Evolutionary conservation across 1,140 invertebrate species (phyloP).

Genomic region (Diabrotica virgifera): DNA sequence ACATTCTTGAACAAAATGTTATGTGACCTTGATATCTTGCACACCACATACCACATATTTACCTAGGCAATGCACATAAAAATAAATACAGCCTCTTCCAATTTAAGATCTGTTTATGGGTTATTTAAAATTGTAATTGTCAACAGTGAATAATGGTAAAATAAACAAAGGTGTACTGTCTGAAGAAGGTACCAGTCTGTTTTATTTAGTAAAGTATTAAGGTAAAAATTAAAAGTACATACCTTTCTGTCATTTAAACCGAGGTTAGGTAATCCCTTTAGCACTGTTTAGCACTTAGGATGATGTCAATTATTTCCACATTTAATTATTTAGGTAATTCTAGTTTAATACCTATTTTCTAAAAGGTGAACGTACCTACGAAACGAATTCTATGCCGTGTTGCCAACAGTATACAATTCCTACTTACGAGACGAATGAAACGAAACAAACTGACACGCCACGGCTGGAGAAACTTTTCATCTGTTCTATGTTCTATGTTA

Average conservation of each 20-base stretch:
- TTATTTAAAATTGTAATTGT: slow-evolving; percentile 10
- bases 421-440: background rate
- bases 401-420: slow-evolving; percentile 10
- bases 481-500: slow-evolving; percentile 12
- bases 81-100: slow-evolving; percentile 12
- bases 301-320: slow-evolving; percentile 9
- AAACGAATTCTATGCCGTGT: slow-evolving; percentile 16
- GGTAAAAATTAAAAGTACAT: slow-evolving; percentile 7
- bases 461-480: slow-evolving; percentile 4
- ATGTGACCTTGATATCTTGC: slow-evolving; percentile 21
- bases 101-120: background rate
- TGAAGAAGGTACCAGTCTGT: background rate
- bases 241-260: slow-evolving; percentile 13
- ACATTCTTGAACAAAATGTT: slow-evolving; percentile 18
- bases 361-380: slow-evolving; percentile 19
- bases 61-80: slow-evolving; percentile 13
- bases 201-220: background rate
- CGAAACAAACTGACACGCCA: slow-evolving; percentile 4
- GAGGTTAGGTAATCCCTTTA: slow-evolving; percentile 14
- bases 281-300: slow-evolving; percentile 13
- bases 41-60: slow-evolving; percentile 7
- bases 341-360: slow-evolving; percentile 14
- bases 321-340: slow-evolving; percentile 9
- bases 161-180: slow-evolving; percentile 13
- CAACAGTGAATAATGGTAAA: slow-evolving; percentile 11